Conservation (phyloP, 2,113 vertebrate genomes). For the Neogobius melanostomus region DNA sequence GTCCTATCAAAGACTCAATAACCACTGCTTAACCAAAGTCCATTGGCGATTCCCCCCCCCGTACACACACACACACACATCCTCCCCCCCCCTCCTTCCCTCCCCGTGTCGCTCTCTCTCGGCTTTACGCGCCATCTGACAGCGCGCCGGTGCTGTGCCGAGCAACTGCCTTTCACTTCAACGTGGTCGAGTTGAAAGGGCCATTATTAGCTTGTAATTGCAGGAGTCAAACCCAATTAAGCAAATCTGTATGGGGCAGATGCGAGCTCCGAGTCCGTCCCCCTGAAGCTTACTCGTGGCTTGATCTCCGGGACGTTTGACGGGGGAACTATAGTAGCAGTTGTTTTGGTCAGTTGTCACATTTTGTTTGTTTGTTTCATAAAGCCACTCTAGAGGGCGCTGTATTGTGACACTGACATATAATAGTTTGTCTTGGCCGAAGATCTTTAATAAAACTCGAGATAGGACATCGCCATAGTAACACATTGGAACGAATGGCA, state of each 20-base stretch:
- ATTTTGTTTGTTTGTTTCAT: no score
- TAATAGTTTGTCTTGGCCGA: no score
- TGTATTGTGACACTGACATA: no score
- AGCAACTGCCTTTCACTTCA: slow-evolving; percentile 63
- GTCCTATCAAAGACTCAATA: slow-evolving; percentile 80
- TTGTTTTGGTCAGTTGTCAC: no score
- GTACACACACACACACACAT: slow-evolving; percentile 22
- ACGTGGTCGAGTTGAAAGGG: slow-evolving; percentile 61
- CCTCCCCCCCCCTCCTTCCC: slow-evolving; percentile 38
- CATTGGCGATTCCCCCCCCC: slow-evolving; percentile 59
- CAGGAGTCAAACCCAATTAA: slow-evolving; percentile 84
- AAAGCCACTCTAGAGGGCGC: no score
- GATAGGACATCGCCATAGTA: no score
- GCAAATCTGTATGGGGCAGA: slow-evolving; percentile 79
- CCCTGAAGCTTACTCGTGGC: slow-evolving; percentile 34
- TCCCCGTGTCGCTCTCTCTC: slow-evolving; percentile 37
- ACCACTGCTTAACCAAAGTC: slow-evolving; percentile 77
- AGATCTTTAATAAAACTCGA: no score
- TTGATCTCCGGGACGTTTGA: slow-evolving; percentile 36
- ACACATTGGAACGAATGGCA: no score
- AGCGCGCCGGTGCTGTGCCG: slow-evolving; percentile 43
- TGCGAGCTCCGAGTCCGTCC: slow-evolving; percentile 58
- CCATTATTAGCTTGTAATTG: slow-evolving; percentile 74
- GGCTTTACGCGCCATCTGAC: slow-evolving; percentile 56
- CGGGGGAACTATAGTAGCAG: slow-evolving; percentile 22